Evolutionary conservation across 2,797 vertebrate genomes (phyloP).

Genomic region (Myripristis murdjan): DNA sequence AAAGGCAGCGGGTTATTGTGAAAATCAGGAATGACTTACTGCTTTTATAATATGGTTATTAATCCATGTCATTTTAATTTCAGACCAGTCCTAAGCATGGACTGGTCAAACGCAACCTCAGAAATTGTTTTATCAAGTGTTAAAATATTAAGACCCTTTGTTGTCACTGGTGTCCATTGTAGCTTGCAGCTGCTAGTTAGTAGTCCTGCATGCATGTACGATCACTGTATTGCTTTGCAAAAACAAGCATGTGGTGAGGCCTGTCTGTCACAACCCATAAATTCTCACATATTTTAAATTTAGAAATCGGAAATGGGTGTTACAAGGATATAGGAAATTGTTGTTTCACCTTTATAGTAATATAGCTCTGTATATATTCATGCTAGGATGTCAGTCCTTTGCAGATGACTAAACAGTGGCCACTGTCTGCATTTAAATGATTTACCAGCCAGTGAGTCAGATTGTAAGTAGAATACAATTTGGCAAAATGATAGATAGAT

Average conservation of each 20-base stretch:
- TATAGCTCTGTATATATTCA: background rate
- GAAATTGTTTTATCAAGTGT: too few species aligned
- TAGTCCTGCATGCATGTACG: too few species aligned
- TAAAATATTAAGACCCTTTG: background rate
- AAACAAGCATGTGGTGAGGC: background rate
- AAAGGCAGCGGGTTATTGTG: conserved; percentile 32
- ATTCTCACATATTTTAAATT: background rate
- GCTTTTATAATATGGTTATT: background rate
- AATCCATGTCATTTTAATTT: background rate
- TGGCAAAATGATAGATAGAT: background rate
- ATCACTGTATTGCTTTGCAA: background rate
- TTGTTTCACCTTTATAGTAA: too few species aligned
- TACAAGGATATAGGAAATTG: background rate
- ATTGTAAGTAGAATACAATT: background rate
- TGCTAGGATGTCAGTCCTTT: too few species aligned
- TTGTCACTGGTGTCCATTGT: background rate
- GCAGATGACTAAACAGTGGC: too few species aligned
- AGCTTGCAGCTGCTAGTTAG: background rate
- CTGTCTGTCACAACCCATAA: background rate
- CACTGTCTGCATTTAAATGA: too few species aligned
- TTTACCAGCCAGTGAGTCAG: background rate
- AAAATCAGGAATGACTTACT: background rate
- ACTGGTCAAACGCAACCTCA: background rate
- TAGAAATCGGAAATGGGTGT: background rate
- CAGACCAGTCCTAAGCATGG: background rate